These are phyloP conservation scores for Petrophora chlorosata DNA, from an alignment of 2,888 invertebrate species.

Conservation along the genomic window DNA sequence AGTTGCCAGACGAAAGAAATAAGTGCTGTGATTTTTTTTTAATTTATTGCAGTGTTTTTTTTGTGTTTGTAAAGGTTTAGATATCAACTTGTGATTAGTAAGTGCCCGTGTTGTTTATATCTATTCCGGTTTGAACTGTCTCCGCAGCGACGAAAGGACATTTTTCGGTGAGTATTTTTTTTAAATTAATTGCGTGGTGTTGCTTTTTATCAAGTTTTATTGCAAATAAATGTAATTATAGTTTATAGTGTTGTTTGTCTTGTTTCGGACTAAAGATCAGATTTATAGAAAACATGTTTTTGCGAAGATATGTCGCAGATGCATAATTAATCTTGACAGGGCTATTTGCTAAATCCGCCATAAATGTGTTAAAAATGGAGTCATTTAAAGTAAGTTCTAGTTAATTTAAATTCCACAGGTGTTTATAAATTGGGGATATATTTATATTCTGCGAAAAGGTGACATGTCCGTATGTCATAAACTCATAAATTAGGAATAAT, in stretches of 20 bases:
- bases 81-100: slow-evolving; percentile 53
- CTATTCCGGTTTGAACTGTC: slow-evolving; percentile 53
- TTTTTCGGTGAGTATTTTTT: slow-evolving; percentile 46
- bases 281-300: slow-evolving; percentile 21
- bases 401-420: slow-evolving; percentile 13
- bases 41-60: background rate
- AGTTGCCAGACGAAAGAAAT: slow-evolving; percentile 30
- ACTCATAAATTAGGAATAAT: too few relatives aligned
- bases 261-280: slow-evolving; percentile 2
- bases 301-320: slow-evolving; percentile 4
- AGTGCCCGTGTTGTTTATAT: slow-evolving; percentile 53
- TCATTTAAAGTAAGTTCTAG: slow-evolving; percentile 4
- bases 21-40: slow-evolving; percentile 24
- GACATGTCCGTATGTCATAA: too few relatives aligned
- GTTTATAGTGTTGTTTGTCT: slow-evolving; percentile 22
- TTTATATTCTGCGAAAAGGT: too few relatives aligned
- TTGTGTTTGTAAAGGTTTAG: slow-evolving; percentile 21
- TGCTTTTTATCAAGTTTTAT: slow-evolving; percentile 20
- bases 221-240: slow-evolving; percentile 11
- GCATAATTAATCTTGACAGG: slow-evolving; percentile 17
- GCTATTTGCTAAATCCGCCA: slow-evolving; percentile 6
- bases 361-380: slow-evolving; percentile 10
- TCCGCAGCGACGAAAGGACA: slow-evolving; percentile 46
- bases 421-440: too few relatives aligned
- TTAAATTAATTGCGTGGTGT: slow-evolving; percentile 16